Base-by-base conservation (phyloP, 2,797 vertebrate genomes). In the Hypotaenidia philippensis region DNA sequence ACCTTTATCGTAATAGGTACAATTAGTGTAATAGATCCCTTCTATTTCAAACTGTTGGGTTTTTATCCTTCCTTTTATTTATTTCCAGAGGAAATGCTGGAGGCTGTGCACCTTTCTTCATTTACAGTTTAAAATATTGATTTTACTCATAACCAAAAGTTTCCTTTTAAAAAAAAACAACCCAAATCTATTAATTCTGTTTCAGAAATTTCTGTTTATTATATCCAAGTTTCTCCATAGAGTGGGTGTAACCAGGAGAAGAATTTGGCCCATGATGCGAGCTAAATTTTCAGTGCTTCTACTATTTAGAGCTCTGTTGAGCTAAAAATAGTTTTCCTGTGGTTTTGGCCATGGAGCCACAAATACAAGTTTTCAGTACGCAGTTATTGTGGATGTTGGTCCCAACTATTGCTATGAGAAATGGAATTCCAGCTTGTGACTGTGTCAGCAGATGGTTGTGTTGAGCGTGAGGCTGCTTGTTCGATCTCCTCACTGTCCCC, bases 241-340 rank as follows among this genome's bases (percentile, higher is more conserved):
- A 82, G 92, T 96, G 94, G 95, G 94, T 94, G 95, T 96, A 94
- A 90, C 95, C 92, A 93, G 83, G 76, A 86, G 92, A 93, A 96
- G 91, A 95, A 86, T 96, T 95, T 94, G 94, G 91, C 82, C 94
- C 92, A 79, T 76, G 85, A 81, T 91, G 91, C 19, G 72, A 95
- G 83, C 94, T 95, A 93, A 86, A 86, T 92, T 95, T 94, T 96
- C 80, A 94, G 92, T 45, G 87, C 87, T 93, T 94, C 89, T 74
- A 96, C 95, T 96, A 96, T 97, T 97, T 95, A 93, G 89, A 92
- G 94, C 89, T 84, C 76, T 0, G 23, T 76, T 83, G 77, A 3
- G 10, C 93, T 95, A 97, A 96, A 96, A 97, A 97, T 96, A 97
- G 66, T 69, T 82, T 90, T 78, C 74, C 87, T 96, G 96, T 96